A percentile compares a stretch with the other conserved stretches of the same genome.
phyloP scores from a whole-genome alignment of 2,797 vertebrate species.

The Numenius phaeopus region DNA sequence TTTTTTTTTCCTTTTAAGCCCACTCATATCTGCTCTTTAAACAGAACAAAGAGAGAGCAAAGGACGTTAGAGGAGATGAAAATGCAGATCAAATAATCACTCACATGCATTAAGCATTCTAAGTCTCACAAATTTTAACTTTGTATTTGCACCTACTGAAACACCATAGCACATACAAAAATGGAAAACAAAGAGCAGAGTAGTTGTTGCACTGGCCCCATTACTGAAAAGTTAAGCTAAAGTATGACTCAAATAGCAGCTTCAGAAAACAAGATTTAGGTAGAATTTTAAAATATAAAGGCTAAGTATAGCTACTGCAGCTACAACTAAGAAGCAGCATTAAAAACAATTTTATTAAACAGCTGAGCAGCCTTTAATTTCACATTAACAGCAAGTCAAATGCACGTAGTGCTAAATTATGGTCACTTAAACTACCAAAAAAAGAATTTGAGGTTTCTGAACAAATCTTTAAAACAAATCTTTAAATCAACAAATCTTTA shows the following conservation, averaged over 20 bases:
- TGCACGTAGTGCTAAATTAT: background rate
- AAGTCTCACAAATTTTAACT: background rate
- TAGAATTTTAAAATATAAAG: background rate
- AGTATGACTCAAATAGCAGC: background rate
- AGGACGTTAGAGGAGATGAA: background rate
- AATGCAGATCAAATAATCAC: background rate
- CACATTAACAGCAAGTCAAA: background rate
- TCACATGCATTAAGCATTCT: background rate
- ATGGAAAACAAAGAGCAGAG: background rate
- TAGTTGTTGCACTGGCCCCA: background rate
- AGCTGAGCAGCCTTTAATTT: background rate
- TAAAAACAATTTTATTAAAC: background rate
- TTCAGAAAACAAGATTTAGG: background rate
- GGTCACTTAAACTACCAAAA: background rate
- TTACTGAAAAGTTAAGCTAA: background rate
- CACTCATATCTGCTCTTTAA: background rate
- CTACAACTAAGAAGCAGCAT: background rate
- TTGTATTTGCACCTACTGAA: background rate
- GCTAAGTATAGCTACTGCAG: background rate
- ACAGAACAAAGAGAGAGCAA: background rate
- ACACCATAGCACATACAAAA: background rate
- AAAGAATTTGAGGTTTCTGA: background rate
- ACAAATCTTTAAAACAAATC: background rate
- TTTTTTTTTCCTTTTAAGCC: background rate
- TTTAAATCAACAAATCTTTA: background rate